Conservation (phyloP, 2,888 invertebrate species). For the Drosophila yooni region DNA sequence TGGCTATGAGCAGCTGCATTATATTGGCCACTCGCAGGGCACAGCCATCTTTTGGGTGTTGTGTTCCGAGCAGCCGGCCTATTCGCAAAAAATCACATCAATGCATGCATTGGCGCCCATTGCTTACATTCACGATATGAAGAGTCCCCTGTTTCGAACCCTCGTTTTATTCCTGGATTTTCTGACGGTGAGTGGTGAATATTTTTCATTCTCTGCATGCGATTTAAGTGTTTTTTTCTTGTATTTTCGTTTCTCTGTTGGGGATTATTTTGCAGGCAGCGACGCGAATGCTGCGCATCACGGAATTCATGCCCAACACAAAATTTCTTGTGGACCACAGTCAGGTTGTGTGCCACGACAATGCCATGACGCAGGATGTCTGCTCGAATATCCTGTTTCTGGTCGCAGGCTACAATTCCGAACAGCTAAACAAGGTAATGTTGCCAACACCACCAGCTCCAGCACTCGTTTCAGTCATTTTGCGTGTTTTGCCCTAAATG, state of each 20-base stretch:
- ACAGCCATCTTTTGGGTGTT: constrained; percentile 87
- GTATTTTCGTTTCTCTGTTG: neutral
- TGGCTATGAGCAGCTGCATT: constrained; percentile 88
- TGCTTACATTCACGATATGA: constrained; percentile 86
- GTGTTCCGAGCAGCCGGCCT: constrained; percentile 86
- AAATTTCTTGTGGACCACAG: constrained; percentile 84
- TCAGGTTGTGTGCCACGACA: constrained; percentile 86
- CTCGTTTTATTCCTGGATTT: constrained; percentile 83
- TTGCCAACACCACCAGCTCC: neutral
- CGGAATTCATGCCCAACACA: constrained; percentile 84
- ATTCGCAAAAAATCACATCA: constrained; percentile 86
- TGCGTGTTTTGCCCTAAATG: constrained; percentile 32
- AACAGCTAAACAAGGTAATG: constrained; percentile 87
- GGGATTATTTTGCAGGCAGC: constrained; percentile 74
- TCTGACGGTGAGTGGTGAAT: constrained; percentile 75
- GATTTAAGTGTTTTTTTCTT: constrained; percentile 12
- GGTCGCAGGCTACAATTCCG: constrained; percentile 87
- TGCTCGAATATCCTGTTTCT: constrained; percentile 88
- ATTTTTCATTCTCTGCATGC: constrained; percentile 8
- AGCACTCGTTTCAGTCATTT: constrained; percentile 3
- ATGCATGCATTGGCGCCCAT: constrained; percentile 87
- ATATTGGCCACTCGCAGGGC: constrained; percentile 92
- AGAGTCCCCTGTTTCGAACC: constrained; percentile 85
- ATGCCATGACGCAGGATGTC: constrained; percentile 86
- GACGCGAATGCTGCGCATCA: constrained; percentile 83